Base-by-base conservation (phyloP, 2,113 vertebrate genomes). In the Sisor rabdophorus region DNA sequence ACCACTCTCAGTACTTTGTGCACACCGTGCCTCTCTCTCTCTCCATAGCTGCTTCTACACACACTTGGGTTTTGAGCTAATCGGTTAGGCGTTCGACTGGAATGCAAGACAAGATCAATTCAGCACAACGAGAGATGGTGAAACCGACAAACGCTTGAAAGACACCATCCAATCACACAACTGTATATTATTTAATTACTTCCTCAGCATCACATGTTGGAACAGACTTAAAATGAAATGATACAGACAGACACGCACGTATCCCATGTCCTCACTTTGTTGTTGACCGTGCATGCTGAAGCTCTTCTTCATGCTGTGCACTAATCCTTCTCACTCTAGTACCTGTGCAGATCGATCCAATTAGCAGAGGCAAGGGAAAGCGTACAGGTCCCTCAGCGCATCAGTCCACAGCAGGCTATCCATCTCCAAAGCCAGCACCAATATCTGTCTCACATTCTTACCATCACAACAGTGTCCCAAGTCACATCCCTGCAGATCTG, bases 311-410 rank as follows among this genome's bases (percentile, higher is more conserved):
- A 64, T 32, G 22, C 59, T 20, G 59, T 11, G 22, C 76, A 54
- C 44, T 64, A 69, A 72, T 72, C 59, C 69, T 72, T 63, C 16
- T 3, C 58, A 54, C 59, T 64, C 50, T 6, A 44, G 53, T 50
- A 78, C 54, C 76, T 52, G 2, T n/a, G 50, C 28, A 69, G 69
- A 72, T 72, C 69, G 24, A 61, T 72, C 76, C 76, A 78, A 78
- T 78, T 78, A 78, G 59, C 58, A 47, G 76, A 55, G 36, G 26
- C 69, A 47, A 36, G 32, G 24, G 50, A 55, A 20, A 63, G 67
- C 36, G 52, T 50, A 63, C 1, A 6, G 40, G 80, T 17, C 26
- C 64, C 22, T 11, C 64, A 55, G 54, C 40, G 73, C 65, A 71
- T 28, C 69, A 48, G 22, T n/a, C 22, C 63, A 68, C 71, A 22